A percentile compares a stretch with the other conserved stretches of the same genome.
These are phyloP conservation scores for Drosophila recens DNA, from an alignment of 2,888 invertebrate genomes.

Conservation along the genomic window DNA sequence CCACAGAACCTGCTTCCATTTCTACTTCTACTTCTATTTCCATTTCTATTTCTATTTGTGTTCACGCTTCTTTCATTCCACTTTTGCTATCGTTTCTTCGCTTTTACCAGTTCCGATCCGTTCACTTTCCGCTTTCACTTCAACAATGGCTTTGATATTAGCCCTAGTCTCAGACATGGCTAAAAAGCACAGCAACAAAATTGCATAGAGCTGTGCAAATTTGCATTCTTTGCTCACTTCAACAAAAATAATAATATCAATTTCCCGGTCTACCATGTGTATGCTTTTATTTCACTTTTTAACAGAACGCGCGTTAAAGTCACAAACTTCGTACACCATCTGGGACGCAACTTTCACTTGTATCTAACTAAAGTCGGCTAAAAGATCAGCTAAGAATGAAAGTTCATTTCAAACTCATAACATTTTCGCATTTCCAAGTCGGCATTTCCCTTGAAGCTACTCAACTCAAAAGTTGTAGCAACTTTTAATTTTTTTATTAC, in stretches of 20 bases:
- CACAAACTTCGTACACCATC: slow-evolving; percentile 76
- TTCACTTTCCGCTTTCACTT: slow-evolving; percentile 60
- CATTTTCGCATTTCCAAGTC: slow-evolving; percentile 44
- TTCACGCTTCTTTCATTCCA: slow-evolving; percentile 11
- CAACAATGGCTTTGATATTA: slow-evolving; percentile 72
- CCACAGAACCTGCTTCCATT: slow-evolving; percentile 60
- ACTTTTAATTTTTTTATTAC: slow-evolving; percentile 32
- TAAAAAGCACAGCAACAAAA: slow-evolving; percentile 63
- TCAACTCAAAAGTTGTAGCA: slow-evolving; percentile 49
- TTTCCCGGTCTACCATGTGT: slow-evolving; percentile 36
- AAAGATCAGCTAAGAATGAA: slow-evolving; percentile 21
- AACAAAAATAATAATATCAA: slow-evolving; percentile 35
- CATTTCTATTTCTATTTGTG: not conserved
- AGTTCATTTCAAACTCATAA: slow-evolving; percentile 53
- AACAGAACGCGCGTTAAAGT: slow-evolving; percentile 49
- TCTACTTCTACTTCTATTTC: not conserved
- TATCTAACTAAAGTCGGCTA: slow-evolving; percentile 15
- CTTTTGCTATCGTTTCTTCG: slow-evolving; percentile 36
- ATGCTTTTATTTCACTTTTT: slow-evolving; percentile 46
- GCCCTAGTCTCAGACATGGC: slow-evolving; percentile 15
- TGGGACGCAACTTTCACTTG: slow-evolving; percentile 72
- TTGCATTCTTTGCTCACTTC: slow-evolving; percentile 56
- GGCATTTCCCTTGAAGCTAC: slow-evolving; percentile 39
- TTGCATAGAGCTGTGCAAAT: slow-evolving; percentile 71
- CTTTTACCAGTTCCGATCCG: slow-evolving; percentile 37